Percentiles rank a stretch among this genome's conserved stretches.
These are phyloP conservation scores for Conistra vaccinii DNA, from an alignment of 2,888 invertebrate species.

Conservation along the genomic window DNA sequence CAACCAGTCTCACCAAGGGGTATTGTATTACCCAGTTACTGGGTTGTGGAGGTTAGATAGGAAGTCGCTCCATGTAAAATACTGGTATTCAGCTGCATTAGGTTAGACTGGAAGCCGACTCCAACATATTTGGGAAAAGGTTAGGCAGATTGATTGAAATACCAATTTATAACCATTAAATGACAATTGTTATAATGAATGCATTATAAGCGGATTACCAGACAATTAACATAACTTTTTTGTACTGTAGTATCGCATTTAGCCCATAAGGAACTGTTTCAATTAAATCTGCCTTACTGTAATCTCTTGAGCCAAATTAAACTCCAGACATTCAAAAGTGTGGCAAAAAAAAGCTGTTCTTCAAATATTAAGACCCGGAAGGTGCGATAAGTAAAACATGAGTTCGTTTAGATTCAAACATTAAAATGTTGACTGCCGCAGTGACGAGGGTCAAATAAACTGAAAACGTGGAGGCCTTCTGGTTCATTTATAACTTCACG, in stretches of 20 bases:
- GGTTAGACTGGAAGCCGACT: no score
- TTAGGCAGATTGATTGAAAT: no score
- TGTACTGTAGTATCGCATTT: not conserved
- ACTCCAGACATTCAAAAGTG: constrained; percentile 15
- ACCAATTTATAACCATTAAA: not conserved
- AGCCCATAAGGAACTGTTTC: constrained; percentile 12
- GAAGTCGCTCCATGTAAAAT: no score
- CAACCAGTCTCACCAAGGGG: no score
- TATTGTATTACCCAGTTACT: no score
- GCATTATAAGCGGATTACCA: not conserved
- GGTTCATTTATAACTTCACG: constrained; percentile 66
- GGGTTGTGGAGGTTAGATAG: no score
- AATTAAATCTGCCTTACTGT: constrained; percentile 15
- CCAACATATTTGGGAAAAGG: no score
- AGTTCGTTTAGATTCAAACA: constrained; percentile 68
- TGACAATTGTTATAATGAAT: not conserved
- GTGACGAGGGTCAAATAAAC: constrained; percentile 69
- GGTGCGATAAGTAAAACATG: constrained; percentile 64
- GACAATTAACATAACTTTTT: not conserved
- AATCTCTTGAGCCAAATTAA: constrained; percentile 26
- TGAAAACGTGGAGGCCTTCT: constrained; percentile 58
- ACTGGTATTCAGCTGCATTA: no score
- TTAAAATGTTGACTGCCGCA: constrained; percentile 63
- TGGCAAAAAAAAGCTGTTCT: constrained; percentile 20
- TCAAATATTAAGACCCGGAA: constrained; percentile 53